Conservation (phyloP, 2,888 invertebrate genomes). For the Phortica magna region DNA sequence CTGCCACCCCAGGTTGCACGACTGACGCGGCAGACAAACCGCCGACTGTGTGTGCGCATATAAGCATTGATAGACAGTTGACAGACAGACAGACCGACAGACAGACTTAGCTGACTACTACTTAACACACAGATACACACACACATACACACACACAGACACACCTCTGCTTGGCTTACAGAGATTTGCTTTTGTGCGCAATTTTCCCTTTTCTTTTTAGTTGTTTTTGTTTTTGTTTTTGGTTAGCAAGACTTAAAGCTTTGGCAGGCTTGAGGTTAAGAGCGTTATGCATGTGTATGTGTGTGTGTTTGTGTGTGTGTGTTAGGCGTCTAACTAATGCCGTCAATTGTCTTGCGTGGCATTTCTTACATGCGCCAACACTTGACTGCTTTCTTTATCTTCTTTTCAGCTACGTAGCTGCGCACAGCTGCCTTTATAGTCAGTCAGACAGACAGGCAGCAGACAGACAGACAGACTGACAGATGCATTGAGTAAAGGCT, state of each 20-base stretch:
- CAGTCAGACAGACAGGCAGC: background rate
- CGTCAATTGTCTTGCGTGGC: constrained; percentile 26
- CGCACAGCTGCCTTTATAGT: too few relatives aligned
- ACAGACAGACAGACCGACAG: background rate
- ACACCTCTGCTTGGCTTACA: background rate
- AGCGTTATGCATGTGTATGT: too few relatives aligned
- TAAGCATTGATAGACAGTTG: constrained; percentile 24
- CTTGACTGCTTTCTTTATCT: constrained; percentile 12
- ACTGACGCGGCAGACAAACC: constrained; percentile 30
- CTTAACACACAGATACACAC: too few relatives aligned
- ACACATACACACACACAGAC: background rate
- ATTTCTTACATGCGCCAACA: constrained; percentile 19
- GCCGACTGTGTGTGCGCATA: constrained; percentile 32
- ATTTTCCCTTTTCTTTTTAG: background rate
- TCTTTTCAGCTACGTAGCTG: too few relatives aligned
- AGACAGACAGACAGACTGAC: background rate
- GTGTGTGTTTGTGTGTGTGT: too few relatives aligned
- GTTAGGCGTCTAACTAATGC: constrained; percentile 25
- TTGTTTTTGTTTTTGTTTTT: background rate
- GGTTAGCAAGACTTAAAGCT: too few relatives aligned
- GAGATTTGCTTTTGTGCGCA: background rate
- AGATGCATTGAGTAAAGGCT: background rate
- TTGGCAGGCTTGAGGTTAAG: too few relatives aligned
- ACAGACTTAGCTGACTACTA: background rate
- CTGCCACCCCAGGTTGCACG: background rate